Conservation (phyloP, 2,113 vertebrate genomes). For the Zapus hudsonius region DNA sequence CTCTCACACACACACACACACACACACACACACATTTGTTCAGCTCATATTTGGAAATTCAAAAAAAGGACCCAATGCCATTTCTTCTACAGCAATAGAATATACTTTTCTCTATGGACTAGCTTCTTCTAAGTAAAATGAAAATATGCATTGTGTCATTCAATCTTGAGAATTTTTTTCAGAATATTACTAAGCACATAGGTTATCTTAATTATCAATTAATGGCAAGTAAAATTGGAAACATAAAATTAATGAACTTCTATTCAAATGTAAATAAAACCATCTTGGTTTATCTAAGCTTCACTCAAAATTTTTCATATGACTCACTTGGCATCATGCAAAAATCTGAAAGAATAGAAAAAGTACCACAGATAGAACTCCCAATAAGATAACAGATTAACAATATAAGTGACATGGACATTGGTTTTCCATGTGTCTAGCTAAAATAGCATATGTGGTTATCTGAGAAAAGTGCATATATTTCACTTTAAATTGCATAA, state of each 20-base stretch:
- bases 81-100: neutral
- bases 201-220: slow-evolving; percentile 28
- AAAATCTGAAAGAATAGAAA: no score
- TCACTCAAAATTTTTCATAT: neutral
- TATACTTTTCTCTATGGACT: neutral
- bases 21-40: no score
- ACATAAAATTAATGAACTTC: neutral
- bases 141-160: neutral
- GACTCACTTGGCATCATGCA: neutral
- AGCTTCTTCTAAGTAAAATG: neutral
- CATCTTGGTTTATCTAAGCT: neutral
- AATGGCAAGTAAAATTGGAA: slow-evolving; percentile 31
- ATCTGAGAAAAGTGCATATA: slow-evolving; percentile 46
- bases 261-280: slow-evolving; percentile 53
- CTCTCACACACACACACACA: no score
- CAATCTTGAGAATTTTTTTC: neutral
- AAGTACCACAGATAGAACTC: slow-evolving; percentile 15
- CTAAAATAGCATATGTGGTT: slow-evolving; percentile 36
- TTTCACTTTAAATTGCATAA: slow-evolving; percentile 11
- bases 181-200: slow-evolving; percentile 14
- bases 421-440: slow-evolving; percentile 52
- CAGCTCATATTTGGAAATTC: neutral
- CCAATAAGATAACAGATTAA: slow-evolving; percentile 56
- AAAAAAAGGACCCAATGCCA: neutral
- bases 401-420: neutral